Evolutionary conservation across 92 coral and sea anemone species (phyloP), one percentile per base, ranked within the genome.

Genomic region (Porites lobata): DNA sequence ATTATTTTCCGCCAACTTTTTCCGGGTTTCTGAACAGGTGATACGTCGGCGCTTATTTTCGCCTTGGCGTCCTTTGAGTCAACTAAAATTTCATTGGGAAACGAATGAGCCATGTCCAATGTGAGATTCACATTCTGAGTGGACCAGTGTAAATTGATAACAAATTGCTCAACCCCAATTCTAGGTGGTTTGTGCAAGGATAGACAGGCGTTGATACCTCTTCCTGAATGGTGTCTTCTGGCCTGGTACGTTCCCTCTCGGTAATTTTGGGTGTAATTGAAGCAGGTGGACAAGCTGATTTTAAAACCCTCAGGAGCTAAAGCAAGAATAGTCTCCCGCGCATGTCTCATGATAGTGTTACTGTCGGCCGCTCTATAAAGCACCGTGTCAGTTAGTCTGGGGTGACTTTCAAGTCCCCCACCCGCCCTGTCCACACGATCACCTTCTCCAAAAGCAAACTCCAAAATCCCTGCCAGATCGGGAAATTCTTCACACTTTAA

Each of bases 41-140:
- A 84, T 8, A 90, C 85, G 64, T 90, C 92, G 1, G 94, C 59
- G 17, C 79, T 75, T 17, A 93, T 65, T 26, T 71, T 83, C 1
- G 96, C 88, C 69, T 93, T 93, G 11, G 94, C 92, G 70, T 94
- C 96, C 64, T 94, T 90, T 4, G 91, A 93, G 85, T 93, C 95
- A 1, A 80, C 73, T 70, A 92, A 43, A 54, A 76, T 12, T 24
- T 29, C 50, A 53, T 79, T 76, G 6, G 78, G 78, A 18, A 69
- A 1, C 12, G 69, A n/a, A 38, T 70, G 64, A 0, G 80, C 80
- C 6, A 22, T 61, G 58, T 92, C 95, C 65, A 89, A 82, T 11
- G 85, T 67, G 2, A 94, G 83, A 51, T 94, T 94, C 2, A 94
- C 94, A 80, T 88, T 91, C 4, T 94, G 91, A 1, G 94, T 84